phyloP scores from a whole-genome alignment of 2,113 vertebrate genomes.

The Scortum barcoo region DNA sequence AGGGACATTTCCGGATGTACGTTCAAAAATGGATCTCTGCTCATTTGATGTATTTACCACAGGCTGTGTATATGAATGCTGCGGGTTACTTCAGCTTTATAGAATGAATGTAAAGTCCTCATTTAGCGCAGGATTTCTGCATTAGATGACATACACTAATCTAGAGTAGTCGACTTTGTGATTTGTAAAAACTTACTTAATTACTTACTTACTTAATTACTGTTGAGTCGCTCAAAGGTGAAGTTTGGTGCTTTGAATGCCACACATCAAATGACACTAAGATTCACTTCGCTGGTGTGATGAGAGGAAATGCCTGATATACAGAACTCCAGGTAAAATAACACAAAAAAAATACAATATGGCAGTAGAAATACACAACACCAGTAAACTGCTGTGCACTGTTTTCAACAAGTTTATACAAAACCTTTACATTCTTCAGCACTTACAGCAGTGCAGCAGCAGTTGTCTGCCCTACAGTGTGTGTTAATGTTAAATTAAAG shows the following conservation, averaged over 20 bases:
- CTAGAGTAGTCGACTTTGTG: too few relatives aligned
- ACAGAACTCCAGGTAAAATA: neutral
- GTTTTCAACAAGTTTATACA: neutral
- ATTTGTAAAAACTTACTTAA: constrained; percentile 14
- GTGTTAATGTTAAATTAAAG: constrained; percentile 4
- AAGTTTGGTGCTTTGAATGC: constrained; percentile 1
- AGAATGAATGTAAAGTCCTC: neutral
- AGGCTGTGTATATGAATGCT: neutral
- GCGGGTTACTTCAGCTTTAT: neutral
- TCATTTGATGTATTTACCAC: constrained; percentile 30
- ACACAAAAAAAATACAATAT: neutral
- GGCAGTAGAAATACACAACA: neutral
- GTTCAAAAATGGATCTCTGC: constrained; percentile 23
- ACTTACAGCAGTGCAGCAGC: neutral
- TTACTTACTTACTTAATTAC: too few relatives aligned
- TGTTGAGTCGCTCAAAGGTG: constrained; percentile 9
- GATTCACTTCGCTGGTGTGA: neutral
- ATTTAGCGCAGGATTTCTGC: neutral
- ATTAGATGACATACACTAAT: neutral
- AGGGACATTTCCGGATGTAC: constrained; percentile 43
- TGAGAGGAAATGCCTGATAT: constrained; percentile 11
- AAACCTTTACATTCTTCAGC: neutral
- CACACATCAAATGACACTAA: neutral
- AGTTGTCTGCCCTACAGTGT: neutral
- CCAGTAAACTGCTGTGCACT: neutral